Conservation (phyloP, 37 sponge, comb jelly and placozoan genomes). For the Aplysina aerophoba region DNA sequence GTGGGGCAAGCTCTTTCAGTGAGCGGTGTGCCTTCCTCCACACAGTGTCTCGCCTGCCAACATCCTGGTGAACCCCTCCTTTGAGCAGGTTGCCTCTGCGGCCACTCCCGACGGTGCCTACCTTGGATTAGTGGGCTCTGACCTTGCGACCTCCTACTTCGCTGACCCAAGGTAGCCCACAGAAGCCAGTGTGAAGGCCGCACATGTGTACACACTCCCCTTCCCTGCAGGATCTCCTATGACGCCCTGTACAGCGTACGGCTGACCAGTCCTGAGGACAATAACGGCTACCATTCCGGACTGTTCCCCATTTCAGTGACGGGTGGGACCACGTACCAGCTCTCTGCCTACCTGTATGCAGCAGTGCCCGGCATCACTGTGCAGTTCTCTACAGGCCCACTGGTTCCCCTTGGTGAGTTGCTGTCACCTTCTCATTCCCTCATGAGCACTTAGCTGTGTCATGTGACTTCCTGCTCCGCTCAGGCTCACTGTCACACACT, state of each 20-base stretch:
- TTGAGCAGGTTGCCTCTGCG: conserved; percentile 37
- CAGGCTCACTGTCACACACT: neutral
- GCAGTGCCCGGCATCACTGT: neutral
- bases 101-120: conserved; percentile 36
- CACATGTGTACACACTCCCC: neutral
- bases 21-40: no score
- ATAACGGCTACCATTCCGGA: neutral
- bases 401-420: neutral
- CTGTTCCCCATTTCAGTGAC: neutral
- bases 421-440: neutral
- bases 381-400: conserved; percentile 8
- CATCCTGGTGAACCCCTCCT: conserved; percentile 26
- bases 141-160: conserved; percentile 18
- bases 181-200: no score
- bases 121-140: conserved; percentile 6
- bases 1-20: no score
- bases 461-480: no score
- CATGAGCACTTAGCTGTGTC: no score
- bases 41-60: neutral
- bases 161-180: conserved; percentile 30
- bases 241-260: conserved; percentile 44
- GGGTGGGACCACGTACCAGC: conserved; percentile 2
- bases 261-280: neutral
- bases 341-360: conserved; percentile 14
- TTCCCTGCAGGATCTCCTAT: conserved; percentile 28